Evolutionary conservation across 2,113 vertebrate genomes (phyloP).

Genomic region (Brachypteracias leptosomus): DNA sequence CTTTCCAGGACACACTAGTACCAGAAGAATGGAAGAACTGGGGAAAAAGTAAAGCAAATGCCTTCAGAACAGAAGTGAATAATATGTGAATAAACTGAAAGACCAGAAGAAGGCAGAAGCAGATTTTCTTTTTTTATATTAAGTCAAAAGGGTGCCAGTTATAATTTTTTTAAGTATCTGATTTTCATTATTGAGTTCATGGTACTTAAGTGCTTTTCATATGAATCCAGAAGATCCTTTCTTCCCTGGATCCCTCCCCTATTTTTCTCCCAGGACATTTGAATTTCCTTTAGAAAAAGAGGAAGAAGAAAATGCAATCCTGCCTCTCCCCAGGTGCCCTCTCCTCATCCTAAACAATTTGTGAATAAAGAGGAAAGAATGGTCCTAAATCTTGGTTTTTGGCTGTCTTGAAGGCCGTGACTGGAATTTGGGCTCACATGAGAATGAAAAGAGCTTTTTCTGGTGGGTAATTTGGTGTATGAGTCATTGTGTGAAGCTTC

Average conservation of each 20-base stretch:
- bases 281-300: slow-evolving; percentile 25
- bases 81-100: slow-evolving; percentile 22
- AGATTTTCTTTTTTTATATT: slow-evolving; percentile 16
- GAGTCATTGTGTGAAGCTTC: slow-evolving; percentile 3
- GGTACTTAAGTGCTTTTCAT: slow-evolving; percentile 41
- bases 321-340: neutral
- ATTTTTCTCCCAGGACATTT: neutral
- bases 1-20: slow-evolving; percentile 74
- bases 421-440: neutral
- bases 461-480: neutral
- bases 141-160: slow-evolving; percentile 47
- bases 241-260: neutral
- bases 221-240: slow-evolving; percentile 11
- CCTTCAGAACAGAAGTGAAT: slow-evolving; percentile 33
- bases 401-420: neutral
- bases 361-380: slow-evolving; percentile 60
- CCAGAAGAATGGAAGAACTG: slow-evolving; percentile 49
- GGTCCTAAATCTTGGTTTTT: neutral
- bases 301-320: slow-evolving; percentile 42
- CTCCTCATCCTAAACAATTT: neutral
- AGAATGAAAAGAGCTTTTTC: neutral
- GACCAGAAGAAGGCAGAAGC: slow-evolving; percentile 44
- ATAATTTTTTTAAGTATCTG: neutral
- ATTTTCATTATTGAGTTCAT: slow-evolving; percentile 42
- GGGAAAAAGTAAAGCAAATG: slow-evolving; percentile 35